phyloP scores from a whole-genome alignment of 2,888 invertebrate genomes.

The Nemoura dubitans region DNA sequence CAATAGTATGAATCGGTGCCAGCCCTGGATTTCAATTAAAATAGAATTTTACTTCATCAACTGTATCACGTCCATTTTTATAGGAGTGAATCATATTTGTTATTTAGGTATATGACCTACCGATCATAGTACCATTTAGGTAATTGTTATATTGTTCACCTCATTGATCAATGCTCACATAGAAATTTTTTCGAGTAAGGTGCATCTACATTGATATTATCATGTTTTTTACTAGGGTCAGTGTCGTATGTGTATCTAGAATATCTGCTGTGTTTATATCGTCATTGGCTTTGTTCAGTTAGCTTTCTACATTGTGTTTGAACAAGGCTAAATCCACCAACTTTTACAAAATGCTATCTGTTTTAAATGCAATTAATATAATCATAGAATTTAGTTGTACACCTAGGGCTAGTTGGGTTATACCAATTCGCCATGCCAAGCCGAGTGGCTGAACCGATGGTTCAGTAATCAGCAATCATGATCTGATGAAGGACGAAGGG shows the following conservation, averaged over 20 bases:
- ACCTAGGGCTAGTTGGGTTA: background rate
- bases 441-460: background rate
- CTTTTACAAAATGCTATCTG: background rate
- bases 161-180: background rate
- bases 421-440: no score
- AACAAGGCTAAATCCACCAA: background rate
- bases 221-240: background rate
- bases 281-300: background rate
- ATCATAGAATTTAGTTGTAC: background rate
- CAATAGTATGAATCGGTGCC: background rate
- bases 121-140: background rate
- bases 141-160: background rate
- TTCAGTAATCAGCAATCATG: background rate
- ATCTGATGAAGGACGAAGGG: background rate
- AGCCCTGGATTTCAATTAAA: background rate
- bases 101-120: background rate
- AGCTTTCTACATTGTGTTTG: background rate
- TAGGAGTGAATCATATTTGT: background rate
- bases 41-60: background rate
- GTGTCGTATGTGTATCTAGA: background rate
- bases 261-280: background rate
- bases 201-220: background rate
- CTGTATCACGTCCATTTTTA: background rate
- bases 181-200: background rate
- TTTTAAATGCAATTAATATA: background rate